Conservation (phyloP, 2,888 invertebrate species). For the Pyrgus malvae region DNA sequence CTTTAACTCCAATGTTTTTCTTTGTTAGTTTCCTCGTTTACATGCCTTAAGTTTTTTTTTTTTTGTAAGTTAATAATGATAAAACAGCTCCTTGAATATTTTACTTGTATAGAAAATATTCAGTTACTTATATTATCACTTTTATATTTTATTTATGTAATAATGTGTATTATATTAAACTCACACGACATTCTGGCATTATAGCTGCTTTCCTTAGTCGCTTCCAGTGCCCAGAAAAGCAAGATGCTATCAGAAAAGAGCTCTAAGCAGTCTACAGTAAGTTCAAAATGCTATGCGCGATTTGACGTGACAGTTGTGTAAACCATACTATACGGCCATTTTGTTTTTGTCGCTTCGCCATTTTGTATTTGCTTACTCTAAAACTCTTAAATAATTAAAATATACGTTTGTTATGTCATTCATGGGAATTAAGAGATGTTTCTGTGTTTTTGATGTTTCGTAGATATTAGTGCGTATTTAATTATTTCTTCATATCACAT, state of each 20-base stretch:
- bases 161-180: not conserved
- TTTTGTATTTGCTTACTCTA: not conserved
- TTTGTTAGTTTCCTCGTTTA: too few relatives aligned
- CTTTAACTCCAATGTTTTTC: too few relatives aligned
- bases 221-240: constrained; percentile 57
- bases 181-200: constrained; percentile 42
- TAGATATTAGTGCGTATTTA: too few relatives aligned
- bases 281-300: constrained; percentile 41
- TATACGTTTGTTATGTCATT: too few relatives aligned
- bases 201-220: constrained; percentile 71
- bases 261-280: constrained; percentile 59
- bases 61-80: too few relatives aligned
- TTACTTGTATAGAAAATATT: not conserved
- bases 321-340: not conserved
- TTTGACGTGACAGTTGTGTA: constrained; percentile 11
- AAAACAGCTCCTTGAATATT: not conserved
- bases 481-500: too few relatives aligned
- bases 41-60: too few relatives aligned
- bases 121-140: not conserved
- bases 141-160: not conserved
- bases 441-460: too few relatives aligned
- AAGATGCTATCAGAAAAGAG: constrained; percentile 45
- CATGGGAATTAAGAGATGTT: too few relatives aligned
- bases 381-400: too few relatives aligned
- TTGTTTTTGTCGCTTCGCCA: constrained; percentile 1